phyloP scores from a whole-genome alignment of 2,113 vertebrate species.

The Notothenia coriiceps region DNA sequence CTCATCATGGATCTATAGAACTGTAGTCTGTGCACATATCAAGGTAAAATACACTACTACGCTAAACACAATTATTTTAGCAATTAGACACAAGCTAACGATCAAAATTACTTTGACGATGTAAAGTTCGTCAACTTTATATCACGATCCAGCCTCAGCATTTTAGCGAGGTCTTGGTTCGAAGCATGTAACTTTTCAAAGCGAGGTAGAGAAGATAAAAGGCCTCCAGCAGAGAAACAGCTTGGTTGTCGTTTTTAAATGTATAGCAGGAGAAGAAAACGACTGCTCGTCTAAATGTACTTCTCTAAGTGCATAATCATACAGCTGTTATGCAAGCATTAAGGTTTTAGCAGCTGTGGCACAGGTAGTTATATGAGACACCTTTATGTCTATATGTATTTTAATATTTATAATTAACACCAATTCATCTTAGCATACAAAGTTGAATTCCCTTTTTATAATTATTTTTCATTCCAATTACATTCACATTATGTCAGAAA shows the following conservation, averaged over 20 bases:
- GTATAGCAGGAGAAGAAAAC: neutral
- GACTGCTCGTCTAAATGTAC: neutral
- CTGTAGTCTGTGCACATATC: neutral
- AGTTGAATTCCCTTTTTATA: neutral
- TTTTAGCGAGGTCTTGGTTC: neutral
- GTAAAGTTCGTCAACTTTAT: neutral
- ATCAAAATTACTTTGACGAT: no score
- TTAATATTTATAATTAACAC: conserved; percentile 1
- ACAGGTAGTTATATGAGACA: neutral
- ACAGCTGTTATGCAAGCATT: neutral
- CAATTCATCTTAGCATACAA: neutral
- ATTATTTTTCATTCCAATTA: neutral
- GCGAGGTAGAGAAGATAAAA: neutral
- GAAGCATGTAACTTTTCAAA: neutral
- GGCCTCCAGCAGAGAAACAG: neutral
- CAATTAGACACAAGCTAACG: neutral
- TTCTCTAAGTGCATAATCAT: neutral
- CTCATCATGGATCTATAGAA: conserved; percentile 22
- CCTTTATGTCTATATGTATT: neutral
- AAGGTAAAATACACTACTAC: conserved; percentile 39
- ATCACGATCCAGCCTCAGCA: neutral
- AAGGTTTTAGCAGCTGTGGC: neutral
- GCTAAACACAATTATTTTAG: neutral
- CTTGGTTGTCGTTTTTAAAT: neutral
- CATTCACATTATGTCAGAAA: neutral